Base-by-base conservation (phyloP, 2,888 invertebrate species). In the Andrena marginata region DNA sequence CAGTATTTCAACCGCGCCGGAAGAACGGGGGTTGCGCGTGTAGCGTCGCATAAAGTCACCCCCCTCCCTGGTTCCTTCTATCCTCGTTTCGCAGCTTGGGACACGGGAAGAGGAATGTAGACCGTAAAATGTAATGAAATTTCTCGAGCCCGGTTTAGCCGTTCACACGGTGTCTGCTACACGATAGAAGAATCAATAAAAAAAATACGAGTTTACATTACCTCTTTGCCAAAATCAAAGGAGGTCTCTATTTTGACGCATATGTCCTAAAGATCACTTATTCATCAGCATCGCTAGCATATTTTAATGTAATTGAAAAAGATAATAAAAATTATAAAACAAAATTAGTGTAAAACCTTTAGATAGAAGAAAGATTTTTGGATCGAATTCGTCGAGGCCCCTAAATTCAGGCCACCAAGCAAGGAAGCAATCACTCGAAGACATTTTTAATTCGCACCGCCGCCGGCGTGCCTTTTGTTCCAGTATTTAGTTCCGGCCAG, bases 401-500 rank as follows among this genome's bases (percentile, higher is more conserved):
- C 80, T 72, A 88, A 56, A 88, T 80, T 82, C 67, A 78, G 35
- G 64, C 49, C 6, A 77, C 54, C 67, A 63, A 42, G 16, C 23
- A 31, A 49, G 73, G 42, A 48, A 63, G 62, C 73, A 68, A 80
- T 87, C 80, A 77, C 72, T 74, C 82, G 86, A 80, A 82, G 88
- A 89, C 85, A 87, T 89, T 90, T 90, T 90, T 87, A 90, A 88
- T 89, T 88, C 80, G 77, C 82, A 62, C 85, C 69, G 78, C 73
- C 77, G 78, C 77, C 78, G 85, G 78, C 85, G 74, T 78, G 82
- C 72, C 87, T 86, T 87, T 87, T 87, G 87, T 87, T 86, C 86
- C 78, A 87, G 86, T 75, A 87, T 90, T 90, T 90, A 90, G 90
- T 90, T 90, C 88, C 89, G 88, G 87, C 89, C 90, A 89, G 89